phyloP scores from a whole-genome alignment of 2,888 invertebrate genomes.

The Athalia cordata region DNA sequence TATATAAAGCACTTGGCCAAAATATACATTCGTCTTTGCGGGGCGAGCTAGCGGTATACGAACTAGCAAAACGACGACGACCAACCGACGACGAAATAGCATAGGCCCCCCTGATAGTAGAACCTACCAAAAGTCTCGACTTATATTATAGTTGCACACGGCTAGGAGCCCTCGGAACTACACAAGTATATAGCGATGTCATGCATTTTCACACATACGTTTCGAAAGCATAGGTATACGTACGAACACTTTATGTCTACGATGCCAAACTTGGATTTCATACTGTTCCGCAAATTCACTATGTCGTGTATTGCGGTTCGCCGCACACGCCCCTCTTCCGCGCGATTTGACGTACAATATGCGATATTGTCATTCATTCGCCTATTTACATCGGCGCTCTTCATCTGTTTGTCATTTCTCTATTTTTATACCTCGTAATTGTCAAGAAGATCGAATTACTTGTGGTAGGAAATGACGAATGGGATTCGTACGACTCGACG shows the following conservation, averaged over 20 bases:
- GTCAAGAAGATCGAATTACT: neutral
- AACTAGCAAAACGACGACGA: slow-evolving; percentile 21
- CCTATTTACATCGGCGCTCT: neutral
- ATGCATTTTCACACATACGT: slow-evolving; percentile 1
- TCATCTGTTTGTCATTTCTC: neutral
- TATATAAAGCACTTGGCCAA: slow-evolving; percentile 68
- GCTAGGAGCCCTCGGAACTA: too few relatives aligned
- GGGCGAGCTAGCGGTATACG: slow-evolving; percentile 49
- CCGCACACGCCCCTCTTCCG: slow-evolving; percentile 55
- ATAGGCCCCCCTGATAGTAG: neutral
- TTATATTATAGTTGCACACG: too few relatives aligned
- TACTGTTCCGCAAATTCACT: slow-evolving; percentile 51
- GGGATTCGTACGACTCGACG: neutral
- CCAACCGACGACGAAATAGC: slow-evolving; percentile 31
- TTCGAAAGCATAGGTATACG: neutral
- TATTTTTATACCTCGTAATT: too few relatives aligned
- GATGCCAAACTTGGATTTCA: slow-evolving; percentile 42
- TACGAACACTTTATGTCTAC: slow-evolving; percentile 13
- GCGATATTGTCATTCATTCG: slow-evolving; percentile 62
- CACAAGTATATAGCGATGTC: neutral
- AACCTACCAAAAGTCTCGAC: slow-evolving; percentile 30
- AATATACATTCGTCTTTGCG: slow-evolving; percentile 66
- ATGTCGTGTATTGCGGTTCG: slow-evolving; percentile 38
- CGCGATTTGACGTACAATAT: slow-evolving; percentile 63
- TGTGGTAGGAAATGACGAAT: neutral